phyloP scores from a whole-genome alignment of 2,113 vertebrate species.

The Neofelis nebulosa region DNA sequence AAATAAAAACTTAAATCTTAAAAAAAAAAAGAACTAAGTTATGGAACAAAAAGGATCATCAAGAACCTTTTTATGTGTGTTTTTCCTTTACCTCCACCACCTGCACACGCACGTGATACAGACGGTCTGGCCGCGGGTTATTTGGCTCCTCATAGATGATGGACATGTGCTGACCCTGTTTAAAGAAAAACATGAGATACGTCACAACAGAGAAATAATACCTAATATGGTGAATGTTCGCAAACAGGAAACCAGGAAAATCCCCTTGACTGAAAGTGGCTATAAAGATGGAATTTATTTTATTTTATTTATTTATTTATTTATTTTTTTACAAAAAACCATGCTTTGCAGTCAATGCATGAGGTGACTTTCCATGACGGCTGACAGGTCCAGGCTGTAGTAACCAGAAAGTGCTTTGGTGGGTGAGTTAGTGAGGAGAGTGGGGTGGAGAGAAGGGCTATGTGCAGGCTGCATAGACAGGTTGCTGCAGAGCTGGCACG shows the following conservation, averaged over 20 bases:
- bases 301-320: not conserved
- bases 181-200: not conserved
- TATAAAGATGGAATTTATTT: not conserved
- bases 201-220: not conserved
- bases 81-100: slow-evolving; percentile 91
- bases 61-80: not conserved
- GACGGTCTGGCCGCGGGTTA: slow-evolving; percentile 89
- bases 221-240: not conserved
- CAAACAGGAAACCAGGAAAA: not conserved
- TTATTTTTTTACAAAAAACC: not conserved
- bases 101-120: slow-evolving; percentile 89
- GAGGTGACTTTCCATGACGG: not conserved
- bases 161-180: slow-evolving; percentile 89
- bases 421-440: not conserved
- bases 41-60: not conserved
- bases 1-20: no score
- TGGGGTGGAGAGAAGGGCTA: not conserved
- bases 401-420: not conserved
- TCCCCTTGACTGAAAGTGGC: not conserved
- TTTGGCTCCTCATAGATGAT: slow-evolving; percentile 86
- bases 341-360: not conserved
- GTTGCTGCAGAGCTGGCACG: fast-evolving
- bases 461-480: no score
- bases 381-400: not conserved
- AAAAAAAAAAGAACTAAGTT: not conserved